These are phyloP conservation scores for Lasaia peninsularis DNA, from an alignment of 1,140 invertebrate species.

Conservation along the genomic window DNA sequence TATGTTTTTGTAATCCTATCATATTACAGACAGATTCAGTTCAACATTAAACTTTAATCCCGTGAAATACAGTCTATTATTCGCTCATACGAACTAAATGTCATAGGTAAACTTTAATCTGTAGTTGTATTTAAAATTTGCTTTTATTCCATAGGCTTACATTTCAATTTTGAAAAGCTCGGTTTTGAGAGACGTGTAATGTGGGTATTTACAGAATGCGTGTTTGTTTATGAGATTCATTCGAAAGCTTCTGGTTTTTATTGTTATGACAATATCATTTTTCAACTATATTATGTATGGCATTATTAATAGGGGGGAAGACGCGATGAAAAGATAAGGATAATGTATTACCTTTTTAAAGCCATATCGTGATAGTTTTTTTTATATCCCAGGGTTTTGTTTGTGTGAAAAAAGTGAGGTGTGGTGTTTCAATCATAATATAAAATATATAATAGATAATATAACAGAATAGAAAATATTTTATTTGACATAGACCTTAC, in stretches of 20 bases:
- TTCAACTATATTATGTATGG: slow-evolving; percentile 13
- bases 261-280: slow-evolving; percentile 19
- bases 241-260: slow-evolving; percentile 21
- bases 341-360: neutral
- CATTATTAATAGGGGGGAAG: slow-evolving; percentile 11
- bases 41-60: neutral
- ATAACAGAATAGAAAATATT: no score
- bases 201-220: slow-evolving; percentile 17
- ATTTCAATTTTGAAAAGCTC: neutral
- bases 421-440: neutral
- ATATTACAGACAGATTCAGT: neutral
- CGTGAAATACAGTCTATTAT: slow-evolving; percentile 4
- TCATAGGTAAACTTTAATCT: slow-evolving; percentile 5
- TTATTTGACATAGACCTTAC: no score
- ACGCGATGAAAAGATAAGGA: slow-evolving; percentile 3
- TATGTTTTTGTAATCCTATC: slow-evolving; percentile 1
- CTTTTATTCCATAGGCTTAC: neutral
- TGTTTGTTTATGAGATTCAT: slow-evolving; percentile 18
- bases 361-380: neutral
- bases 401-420: neutral
- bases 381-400: neutral
- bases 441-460: neutral
- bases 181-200: slow-evolving; percentile 11
- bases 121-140: neutral
- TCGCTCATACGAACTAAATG: neutral